phyloP scores from a whole-genome alignment of 2,113 vertebrate species.

The Callipepla squamata region DNA sequence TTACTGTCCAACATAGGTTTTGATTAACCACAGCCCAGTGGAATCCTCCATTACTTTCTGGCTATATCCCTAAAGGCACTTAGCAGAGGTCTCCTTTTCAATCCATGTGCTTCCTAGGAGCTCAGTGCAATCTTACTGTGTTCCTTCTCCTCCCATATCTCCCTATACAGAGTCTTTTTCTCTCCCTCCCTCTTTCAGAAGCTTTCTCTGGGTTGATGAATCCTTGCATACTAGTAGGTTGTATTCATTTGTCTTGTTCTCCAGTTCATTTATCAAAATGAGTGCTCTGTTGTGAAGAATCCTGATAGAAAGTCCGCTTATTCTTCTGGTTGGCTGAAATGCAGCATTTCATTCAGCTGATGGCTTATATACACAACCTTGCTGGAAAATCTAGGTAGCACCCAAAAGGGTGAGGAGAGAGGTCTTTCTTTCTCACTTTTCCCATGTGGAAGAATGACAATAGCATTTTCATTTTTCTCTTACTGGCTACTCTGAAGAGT shows the following conservation, averaged over 20 bases:
- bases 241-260: constrained; percentile 70
- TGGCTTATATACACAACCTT: constrained; percentile 41
- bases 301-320: constrained; percentile 53
- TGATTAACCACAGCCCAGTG: accelerated
- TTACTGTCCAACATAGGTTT: not conserved
- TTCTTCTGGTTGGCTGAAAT: constrained; percentile 51
- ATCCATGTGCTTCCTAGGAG: not conserved
- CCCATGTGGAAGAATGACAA: constrained; percentile 24
- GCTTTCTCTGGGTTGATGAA: constrained; percentile 55
- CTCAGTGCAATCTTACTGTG: not conserved
- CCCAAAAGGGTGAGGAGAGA: not conserved
- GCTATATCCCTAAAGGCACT: accelerated
- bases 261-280: constrained; percentile 71
- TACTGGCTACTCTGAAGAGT: not conserved
- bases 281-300: constrained; percentile 56
- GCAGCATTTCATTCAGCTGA: constrained; percentile 41
- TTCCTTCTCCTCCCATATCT: constrained; percentile 1
- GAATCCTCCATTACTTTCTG: not conserved
- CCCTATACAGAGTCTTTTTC: not conserved
- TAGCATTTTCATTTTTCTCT: not conserved
- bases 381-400: constrained; percentile 52
- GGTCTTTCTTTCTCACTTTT: constrained; percentile 50
- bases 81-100: not conserved
- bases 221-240: constrained; percentile 47
- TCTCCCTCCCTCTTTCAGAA: constrained; percentile 5